Evolutionary conservation across 2,888 invertebrate species (phyloP).

Genomic region (Drosophila paranaensis): DNA sequence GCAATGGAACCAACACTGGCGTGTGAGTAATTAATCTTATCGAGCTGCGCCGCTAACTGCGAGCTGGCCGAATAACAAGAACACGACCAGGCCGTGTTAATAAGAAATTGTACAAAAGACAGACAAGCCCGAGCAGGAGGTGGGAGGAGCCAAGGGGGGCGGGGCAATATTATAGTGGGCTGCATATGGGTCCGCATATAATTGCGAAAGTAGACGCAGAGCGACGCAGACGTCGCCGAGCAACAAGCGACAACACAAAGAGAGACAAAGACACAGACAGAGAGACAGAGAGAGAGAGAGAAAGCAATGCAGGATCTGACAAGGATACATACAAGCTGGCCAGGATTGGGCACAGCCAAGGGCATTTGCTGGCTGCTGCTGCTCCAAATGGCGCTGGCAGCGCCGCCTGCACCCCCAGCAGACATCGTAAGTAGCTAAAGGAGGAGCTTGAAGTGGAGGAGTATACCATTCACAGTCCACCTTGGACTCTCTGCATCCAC

Average conservation of each 20-base stretch:
- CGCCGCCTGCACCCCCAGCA: conserved; percentile 21
- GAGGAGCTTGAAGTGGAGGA: background rate
- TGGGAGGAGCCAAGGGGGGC: background rate
- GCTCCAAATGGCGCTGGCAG: conserved; percentile 18
- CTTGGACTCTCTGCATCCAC: background rate
- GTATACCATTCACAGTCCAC: conserved; percentile 3
- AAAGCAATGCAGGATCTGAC: conserved; percentile 10
- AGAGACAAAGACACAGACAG: background rate
- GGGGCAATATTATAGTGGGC: conserved; percentile 7
- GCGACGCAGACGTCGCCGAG: conserved; percentile 48
- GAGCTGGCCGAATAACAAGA: conserved; percentile 63
- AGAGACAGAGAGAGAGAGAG: background rate
- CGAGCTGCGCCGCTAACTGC: conserved; percentile 45
- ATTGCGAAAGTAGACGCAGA: conserved; percentile 51
- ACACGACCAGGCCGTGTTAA: conserved; percentile 57
- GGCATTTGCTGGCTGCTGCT: conserved; percentile 9
- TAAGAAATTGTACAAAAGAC: conserved; percentile 65
- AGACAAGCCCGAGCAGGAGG: background rate
- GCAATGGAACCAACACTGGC: conserved; percentile 18
- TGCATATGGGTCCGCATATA: conserved; percentile 45
- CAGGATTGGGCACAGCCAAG: conserved; percentile 10
- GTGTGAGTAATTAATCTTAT: conserved; percentile 70
- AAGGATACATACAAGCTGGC: background rate
- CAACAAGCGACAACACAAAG: conserved; percentile 27
- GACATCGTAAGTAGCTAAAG: conserved; percentile 23